A percentile compares a stretch with the other conserved stretches of the same genome.
Evolutionary conservation across 2,797 vertebrate species (phyloP).

Genomic region (Mormyrus proboscirostris): DNA sequence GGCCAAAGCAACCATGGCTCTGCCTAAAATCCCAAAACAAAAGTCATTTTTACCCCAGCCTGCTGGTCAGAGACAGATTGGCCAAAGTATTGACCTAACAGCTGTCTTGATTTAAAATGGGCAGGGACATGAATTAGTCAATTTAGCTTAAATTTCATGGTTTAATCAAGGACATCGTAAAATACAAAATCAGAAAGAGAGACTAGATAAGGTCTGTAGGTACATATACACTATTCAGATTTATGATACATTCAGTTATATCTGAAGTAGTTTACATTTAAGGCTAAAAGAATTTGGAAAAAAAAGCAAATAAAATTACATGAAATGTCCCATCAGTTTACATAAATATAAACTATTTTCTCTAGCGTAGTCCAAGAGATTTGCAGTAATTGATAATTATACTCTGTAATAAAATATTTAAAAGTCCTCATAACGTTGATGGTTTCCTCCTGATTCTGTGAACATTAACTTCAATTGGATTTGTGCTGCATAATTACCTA

Average conservation of each 20-base stretch:
- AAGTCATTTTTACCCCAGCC: neutral
- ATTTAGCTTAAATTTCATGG: conserved; percentile 52
- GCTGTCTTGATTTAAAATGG: conserved; percentile 35
- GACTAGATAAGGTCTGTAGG: conserved; percentile 62
- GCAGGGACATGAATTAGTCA: conserved; percentile 48
- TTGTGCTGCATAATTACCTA: conserved; percentile 69
- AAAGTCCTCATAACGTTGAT: conserved; percentile 62
- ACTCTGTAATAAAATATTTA: conserved; percentile 77
- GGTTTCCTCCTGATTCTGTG: conserved; percentile 51
- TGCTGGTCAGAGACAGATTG: neutral
- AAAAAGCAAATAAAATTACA: conserved; percentile 44
- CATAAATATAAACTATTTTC: conserved; percentile 89
- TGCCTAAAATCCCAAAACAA: neutral
- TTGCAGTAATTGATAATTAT: conserved; percentile 64
- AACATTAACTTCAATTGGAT: conserved; percentile 53
- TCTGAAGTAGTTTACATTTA: conserved; percentile 71
- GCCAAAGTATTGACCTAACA: neutral
- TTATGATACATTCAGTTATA: conserved; percentile 72
- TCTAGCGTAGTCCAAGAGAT: conserved; percentile 66
- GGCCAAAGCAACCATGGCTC: neutral
- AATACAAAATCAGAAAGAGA: conserved; percentile 56
- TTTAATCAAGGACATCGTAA: conserved; percentile 53
- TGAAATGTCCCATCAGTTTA: conserved; percentile 69
- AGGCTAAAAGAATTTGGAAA: conserved; percentile 47
- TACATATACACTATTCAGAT: conserved; percentile 71